A percentile compares a stretch with the other conserved stretches of the same genome.
Evolutionary conservation across 2,888 invertebrate species (phyloP).

Genomic region (Sarcophaga rosellei): DNA sequence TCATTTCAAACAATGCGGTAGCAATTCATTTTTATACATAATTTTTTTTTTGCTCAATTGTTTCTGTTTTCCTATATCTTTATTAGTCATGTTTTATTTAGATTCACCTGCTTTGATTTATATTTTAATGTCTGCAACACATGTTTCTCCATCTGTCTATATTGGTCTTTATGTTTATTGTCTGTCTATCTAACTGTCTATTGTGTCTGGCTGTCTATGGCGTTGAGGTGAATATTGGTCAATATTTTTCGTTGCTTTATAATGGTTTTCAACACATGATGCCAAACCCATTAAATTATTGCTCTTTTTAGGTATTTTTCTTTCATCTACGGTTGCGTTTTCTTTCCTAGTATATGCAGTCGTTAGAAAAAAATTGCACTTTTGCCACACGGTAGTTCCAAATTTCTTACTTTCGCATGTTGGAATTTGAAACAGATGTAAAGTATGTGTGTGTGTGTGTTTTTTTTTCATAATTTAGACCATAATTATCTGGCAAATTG

Average conservation of each 20-base stretch:
- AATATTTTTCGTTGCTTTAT: slow-evolving; percentile 29
- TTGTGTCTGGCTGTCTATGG: neutral
- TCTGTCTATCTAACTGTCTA: no score
- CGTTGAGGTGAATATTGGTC: slow-evolving; percentile 37
- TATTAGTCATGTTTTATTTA: slow-evolving; percentile 4
- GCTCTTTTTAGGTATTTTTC: slow-evolving; percentile 13
- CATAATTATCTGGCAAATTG: no score
- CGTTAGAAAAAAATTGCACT: neutral
- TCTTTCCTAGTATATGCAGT: neutral
- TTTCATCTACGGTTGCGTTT: slow-evolving; percentile 11
- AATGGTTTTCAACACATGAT: slow-evolving; percentile 38
- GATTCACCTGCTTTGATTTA: slow-evolving; percentile 64
- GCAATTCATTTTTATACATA: slow-evolving; percentile 28
- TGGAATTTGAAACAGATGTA: slow-evolving; percentile 16
- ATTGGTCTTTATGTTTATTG: neutral
- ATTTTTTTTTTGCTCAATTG: neutral
- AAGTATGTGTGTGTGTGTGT: neutral
- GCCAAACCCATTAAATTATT: slow-evolving; percentile 56
- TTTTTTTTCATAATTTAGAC: neutral
- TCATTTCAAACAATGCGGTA: slow-evolving; percentile 59
- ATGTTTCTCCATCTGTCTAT: slow-evolving; percentile 10
- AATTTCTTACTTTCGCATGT: neutral
- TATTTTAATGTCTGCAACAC: slow-evolving; percentile 41
- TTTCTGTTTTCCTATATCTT: neutral
- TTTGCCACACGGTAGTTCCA: neutral